Evolutionary conservation across 1,140 invertebrate species (phyloP), one percentile per base, ranked within the genome.

Genomic region (Drosophila lowei): DNA sequence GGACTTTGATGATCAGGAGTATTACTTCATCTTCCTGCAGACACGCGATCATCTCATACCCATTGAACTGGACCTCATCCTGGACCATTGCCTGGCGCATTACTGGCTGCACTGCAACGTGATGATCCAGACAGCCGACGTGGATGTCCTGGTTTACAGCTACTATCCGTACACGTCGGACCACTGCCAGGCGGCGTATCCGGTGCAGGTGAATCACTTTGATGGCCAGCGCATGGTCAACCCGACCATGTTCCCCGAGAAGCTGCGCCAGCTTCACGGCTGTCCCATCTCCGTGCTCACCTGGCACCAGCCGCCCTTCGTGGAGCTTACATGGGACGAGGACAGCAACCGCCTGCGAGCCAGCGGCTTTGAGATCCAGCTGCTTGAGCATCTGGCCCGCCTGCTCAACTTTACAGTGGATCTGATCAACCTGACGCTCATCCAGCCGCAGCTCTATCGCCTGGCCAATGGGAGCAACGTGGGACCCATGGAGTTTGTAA

Each of bases 1-100:
- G 0, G 23, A 54, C 16, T 77, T 66, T 8, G 79, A 90, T 48
- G 71, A 62, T 54, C 70, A 63, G 15, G 89, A 90, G n/a, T 90
- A 83, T 43, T 90, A 90, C 21, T 90, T 86, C 28, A 90, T 90
- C 15, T 90, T 90, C 41, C 54, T 90, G 42, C 89, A 90, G 67
- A 15, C 64, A 0, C 55, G 61, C 3, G 89, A 90, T 47, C 13
- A 11, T 1, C n/a, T 43, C 0, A 34, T 79, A 6, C 48, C 54
- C 2, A 5, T 8, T 6, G 57, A 90, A 38, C 30, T 77, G n/a
- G 53, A 70, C 15, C 47, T 61, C 18, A 90, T 90, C 8, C 54
- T 90, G 18, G 42, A 83, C 0, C 74, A 90, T 11, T 90, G 89
- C 7, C 53, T 89, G 52, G 38, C 50, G 13, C 52, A 90, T 18